Evolutionary conservation across 2,797 vertebrate genomes (phyloP).

Genomic region (Ataeniobius toweri): DNA sequence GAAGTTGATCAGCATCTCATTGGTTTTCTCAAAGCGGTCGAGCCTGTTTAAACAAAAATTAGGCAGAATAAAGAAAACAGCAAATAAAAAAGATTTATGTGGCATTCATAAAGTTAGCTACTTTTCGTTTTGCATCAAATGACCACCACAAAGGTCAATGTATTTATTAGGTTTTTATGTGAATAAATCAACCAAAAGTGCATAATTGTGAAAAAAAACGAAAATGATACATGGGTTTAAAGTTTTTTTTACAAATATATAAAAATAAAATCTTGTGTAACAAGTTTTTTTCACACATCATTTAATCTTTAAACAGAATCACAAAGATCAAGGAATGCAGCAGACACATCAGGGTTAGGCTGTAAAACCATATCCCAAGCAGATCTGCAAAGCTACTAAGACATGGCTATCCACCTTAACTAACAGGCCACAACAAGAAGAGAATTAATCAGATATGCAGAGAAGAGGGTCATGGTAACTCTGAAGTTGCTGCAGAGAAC

Average conservation of each 20-base stretch:
- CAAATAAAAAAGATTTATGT: neutral
- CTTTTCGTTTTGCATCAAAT: neutral
- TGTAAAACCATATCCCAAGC: too few relatives aligned
- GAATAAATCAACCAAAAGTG: neutral
- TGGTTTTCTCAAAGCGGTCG: conserved; percentile 98
- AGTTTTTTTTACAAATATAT: neutral
- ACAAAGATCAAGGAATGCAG: neutral
- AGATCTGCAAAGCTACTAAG: neutral
- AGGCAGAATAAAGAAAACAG: conserved; percentile 8
- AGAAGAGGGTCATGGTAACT: neutral
- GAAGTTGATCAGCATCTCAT: conserved; percentile 98
- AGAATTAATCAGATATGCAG: neutral
- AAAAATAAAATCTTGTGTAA: neutral
- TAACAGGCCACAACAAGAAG: neutral
- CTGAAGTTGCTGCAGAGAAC: neutral
- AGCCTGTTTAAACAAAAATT: conserved; percentile 79
- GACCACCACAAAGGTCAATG: neutral
- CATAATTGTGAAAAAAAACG: neutral
- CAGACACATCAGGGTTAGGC: neutral
- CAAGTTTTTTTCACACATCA: neutral
- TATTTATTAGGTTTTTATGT: neutral
- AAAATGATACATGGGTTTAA: neutral
- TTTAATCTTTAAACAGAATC: neutral
- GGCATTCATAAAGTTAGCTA: neutral
- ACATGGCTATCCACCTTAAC: neutral